These are phyloP conservation scores for Caenorhabditis wallacei DNA, from an alignment of 2,888 invertebrate genomes.

Conservation along the genomic window DNA sequence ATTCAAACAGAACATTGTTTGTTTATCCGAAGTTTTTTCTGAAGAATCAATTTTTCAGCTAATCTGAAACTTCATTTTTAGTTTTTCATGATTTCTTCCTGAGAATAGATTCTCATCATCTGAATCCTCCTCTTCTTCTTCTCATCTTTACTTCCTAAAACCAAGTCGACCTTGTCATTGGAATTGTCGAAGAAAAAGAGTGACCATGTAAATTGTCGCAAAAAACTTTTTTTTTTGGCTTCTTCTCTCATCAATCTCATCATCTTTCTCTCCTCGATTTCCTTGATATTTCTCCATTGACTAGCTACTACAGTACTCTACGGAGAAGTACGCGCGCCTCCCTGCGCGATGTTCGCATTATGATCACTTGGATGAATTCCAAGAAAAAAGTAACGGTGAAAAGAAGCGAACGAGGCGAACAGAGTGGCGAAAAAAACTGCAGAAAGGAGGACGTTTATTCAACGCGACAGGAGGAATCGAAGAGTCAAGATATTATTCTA, in stretches of 20 bases:
- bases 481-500: background rate
- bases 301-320: conserved; percentile 51
- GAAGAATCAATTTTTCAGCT: background rate
- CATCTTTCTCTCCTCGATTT: conserved; percentile 13
- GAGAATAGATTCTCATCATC: too few relatives aligned
- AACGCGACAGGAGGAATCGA: conserved; percentile 32
- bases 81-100: too few relatives aligned
- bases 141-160: background rate
- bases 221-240: conserved; percentile 42
- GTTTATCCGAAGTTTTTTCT: background rate
- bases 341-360: conserved; percentile 55
- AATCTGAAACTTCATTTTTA: background rate
- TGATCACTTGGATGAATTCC: conserved; percentile 65
- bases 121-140: background rate
- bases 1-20: background rate
- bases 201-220: conserved; percentile 63
- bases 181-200: conserved; percentile 28
- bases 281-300: conserved; percentile 11
- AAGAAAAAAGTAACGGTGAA: conserved; percentile 47
- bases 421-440: background rate
- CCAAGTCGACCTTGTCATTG: conserved; percentile 58
- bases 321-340: conserved; percentile 4
- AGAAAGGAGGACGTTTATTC: conserved; percentile 41
- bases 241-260: conserved; percentile 31
- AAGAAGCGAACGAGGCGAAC: conserved; percentile 26